These are phyloP conservation scores for Temnothorax unifasciatus DNA, from an alignment of 2,888 invertebrate genomes.

Conservation along the genomic window DNA sequence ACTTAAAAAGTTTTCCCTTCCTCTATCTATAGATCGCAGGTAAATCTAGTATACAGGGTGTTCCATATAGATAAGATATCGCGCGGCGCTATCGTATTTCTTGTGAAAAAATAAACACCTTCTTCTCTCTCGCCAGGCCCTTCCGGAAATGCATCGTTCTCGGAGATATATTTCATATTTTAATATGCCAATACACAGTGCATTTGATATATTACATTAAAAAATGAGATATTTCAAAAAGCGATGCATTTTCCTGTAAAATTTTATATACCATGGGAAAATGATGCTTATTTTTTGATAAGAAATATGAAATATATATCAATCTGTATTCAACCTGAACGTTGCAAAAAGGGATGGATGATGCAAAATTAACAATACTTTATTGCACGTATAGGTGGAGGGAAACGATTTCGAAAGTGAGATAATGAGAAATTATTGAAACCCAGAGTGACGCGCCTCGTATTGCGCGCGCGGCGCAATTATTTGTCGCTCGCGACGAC, in stretches of 20 bases:
- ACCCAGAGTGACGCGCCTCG: background rate
- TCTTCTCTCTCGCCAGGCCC: background rate
- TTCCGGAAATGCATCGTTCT: background rate
- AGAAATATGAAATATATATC: background rate
- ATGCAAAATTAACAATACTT: background rate
- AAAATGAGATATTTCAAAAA: background rate
- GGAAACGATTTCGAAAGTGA: constrained; percentile 15
- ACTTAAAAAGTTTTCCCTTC: constrained; percentile 27
- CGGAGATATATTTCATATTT: background rate
- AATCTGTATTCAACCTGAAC: background rate
- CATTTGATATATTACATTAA: background rate
- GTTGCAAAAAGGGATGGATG: background rate
- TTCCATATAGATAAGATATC: background rate
- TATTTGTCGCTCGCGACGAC: constrained; percentile 46
- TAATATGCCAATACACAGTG: background rate
- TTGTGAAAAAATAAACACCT: background rate
- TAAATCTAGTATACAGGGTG: constrained; percentile 12
- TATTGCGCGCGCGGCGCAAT: constrained; percentile 10
- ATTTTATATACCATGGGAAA: background rate
- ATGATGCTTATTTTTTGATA: background rate
- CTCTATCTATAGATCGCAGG: background rate
- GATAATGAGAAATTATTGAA: constrained; percentile 36
- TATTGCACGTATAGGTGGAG: background rate
- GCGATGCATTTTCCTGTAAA: background rate
- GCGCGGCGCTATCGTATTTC: background rate